Conservation (phyloP, 2,113 vertebrate genomes). For the Phoenicopterus ruber region DNA sequence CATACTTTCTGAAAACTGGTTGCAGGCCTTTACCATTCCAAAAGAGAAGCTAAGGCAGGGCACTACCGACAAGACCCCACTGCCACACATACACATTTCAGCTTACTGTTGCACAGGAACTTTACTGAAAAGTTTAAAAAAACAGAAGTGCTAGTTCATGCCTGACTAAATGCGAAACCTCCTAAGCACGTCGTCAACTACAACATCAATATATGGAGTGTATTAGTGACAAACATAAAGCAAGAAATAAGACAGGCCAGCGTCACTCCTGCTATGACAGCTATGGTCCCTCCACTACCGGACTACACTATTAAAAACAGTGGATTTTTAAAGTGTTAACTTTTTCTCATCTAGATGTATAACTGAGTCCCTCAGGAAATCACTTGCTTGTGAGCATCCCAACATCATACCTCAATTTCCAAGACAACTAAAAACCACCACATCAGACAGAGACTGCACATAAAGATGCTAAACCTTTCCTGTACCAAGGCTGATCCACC, state of each 20-base stretch:
- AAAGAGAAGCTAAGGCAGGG: not conserved
- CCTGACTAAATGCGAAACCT: not conserved
- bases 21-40: not conserved
- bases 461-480: not conserved
- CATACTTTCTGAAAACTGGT: not conserved
- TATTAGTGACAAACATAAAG: not conserved
- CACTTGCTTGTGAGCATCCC: not conserved
- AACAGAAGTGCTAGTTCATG: not conserved
- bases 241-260: not conserved
- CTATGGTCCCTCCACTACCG: rapidly evolving
- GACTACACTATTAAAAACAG: not conserved
- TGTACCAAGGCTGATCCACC: not conserved
- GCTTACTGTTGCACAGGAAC: not conserved
- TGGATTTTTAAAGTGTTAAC: not conserved
- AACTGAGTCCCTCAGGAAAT: not conserved
- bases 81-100: not conserved
- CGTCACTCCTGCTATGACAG: not conserved
- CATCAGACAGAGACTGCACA: not conserved
- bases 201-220: not conserved
- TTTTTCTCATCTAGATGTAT: not conserved
- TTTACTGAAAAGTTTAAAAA: not conserved
- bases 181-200: not conserved
- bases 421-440: not conserved
- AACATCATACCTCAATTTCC: not conserved
- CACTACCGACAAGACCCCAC: not conserved